phyloP scores from a whole-genome alignment of 2,113 vertebrate species.

The Bothrops jararaca region DNA sequence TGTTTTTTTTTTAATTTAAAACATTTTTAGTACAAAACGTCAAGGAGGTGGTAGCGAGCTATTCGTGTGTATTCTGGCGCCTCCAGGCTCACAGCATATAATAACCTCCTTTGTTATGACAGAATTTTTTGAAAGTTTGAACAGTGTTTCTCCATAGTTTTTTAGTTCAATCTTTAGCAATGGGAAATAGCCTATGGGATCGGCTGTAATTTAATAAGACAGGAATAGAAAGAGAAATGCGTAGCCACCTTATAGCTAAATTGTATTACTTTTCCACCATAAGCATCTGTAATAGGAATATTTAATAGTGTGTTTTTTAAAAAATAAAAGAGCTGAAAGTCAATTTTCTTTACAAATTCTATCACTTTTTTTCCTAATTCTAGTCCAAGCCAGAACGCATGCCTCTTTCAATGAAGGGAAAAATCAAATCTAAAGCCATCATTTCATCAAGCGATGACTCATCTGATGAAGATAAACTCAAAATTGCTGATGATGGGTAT shows the following conservation, averaged over 20 bases:
- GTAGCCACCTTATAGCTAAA: neutral
- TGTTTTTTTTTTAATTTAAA: neutral
- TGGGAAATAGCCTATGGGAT: neutral
- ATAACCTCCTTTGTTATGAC: neutral
- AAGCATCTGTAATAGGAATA: neutral
- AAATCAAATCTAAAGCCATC: slow-evolving; percentile 99
- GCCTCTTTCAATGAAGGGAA: slow-evolving; percentile 93
- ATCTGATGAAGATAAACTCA: slow-evolving; percentile 96
- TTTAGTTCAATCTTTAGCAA: no score
- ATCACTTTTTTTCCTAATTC: neutral
- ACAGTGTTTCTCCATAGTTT: neutral
- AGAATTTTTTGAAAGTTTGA: neutral
- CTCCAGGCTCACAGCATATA: neutral
- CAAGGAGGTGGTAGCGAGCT: neutral
- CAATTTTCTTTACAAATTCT: slow-evolving; percentile 3
- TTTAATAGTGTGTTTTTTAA: neutral
- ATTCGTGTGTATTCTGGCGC: neutral
- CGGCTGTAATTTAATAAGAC: neutral
- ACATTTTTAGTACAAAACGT: neutral
- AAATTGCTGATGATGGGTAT: slow-evolving; percentile 96
- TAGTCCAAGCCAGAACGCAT: slow-evolving; percentile 86
- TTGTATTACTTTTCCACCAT: neutral
- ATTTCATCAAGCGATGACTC: slow-evolving; percentile 97
- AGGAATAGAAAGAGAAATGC: neutral
- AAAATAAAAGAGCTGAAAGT: slow-evolving; percentile 3